Conservation (phyloP, 2,113 vertebrate genomes). For the Gopherus evgoodei region DNA sequence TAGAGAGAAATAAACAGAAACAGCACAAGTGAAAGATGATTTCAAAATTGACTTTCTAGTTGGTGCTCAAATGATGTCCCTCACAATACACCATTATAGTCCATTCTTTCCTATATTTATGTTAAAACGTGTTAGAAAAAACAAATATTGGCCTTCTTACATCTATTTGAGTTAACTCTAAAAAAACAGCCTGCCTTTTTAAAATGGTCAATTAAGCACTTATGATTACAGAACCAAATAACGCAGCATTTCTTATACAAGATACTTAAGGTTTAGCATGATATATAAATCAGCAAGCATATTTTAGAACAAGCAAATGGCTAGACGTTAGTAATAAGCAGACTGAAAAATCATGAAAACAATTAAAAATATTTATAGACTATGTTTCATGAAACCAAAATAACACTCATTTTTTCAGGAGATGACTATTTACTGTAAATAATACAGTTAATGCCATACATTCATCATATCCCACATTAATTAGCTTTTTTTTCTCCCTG, state of each 20-base stretch:
- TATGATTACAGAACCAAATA: slow-evolving; percentile 32
- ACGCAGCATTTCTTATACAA: slow-evolving; percentile 22
- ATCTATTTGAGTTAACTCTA: slow-evolving; percentile 30
- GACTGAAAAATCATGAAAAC: slow-evolving; percentile 69
- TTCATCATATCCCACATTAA: slow-evolving; percentile 71
- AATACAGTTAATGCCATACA: slow-evolving; percentile 66
- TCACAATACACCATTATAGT: not conserved
- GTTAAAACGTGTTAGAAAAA: not conserved
- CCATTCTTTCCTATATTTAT: not conserved
- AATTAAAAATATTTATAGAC: slow-evolving; percentile 77
- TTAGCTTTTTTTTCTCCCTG: slow-evolving; percentile 60
- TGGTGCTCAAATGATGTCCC: not conserved
- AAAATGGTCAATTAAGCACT: slow-evolving; percentile 63
- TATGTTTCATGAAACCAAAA: slow-evolving; percentile 69
- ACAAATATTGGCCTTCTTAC: not conserved
- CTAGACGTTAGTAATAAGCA: slow-evolving; percentile 61
- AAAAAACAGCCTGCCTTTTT: slow-evolving; percentile 56
- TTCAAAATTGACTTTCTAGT: slow-evolving; percentile 21
- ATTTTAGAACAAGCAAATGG: slow-evolving; percentile 68
- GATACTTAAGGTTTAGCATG: slow-evolving; percentile 14
- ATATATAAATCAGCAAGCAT: slow-evolving; percentile 53
- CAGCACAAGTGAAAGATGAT: not conserved
- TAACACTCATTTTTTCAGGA: slow-evolving; percentile 58
- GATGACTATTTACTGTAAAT: slow-evolving; percentile 74
- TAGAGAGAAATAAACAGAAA: not conserved